Evolutionary conservation across 2,113 vertebrate species (phyloP), one percentile per base, ranked within the genome.

Genomic region (Motacilla tschutschensis): DNA sequence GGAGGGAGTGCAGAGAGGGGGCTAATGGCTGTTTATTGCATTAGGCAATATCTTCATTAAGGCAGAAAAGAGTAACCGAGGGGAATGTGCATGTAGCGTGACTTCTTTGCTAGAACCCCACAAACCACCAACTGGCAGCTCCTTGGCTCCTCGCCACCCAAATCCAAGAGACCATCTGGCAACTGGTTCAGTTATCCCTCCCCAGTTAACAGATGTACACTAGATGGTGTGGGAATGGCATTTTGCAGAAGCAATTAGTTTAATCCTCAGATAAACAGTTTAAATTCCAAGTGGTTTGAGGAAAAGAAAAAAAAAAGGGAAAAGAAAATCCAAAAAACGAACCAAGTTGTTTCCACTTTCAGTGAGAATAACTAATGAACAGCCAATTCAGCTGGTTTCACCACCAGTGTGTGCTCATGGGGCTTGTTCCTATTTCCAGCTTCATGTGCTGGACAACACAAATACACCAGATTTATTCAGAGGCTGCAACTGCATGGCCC

Each of bases 131-230:
- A 96, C 89, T 94, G 92, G 92, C 88, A 88, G 87, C 81, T 87
- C 54, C 90, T 94, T 96, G 93, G 93, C 94, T 94, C 47, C 51
- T 46, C 4, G 92, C 89, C 95, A 96, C 87, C 88, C 85, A 94
- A 95, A 96, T 94, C 93, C 91, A 92, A 86, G 75, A 85, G 81
- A 79, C 95, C 94, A 96, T 96, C 93, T 96, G 95, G 91, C 87
- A 93, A 86, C 38, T 76, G 85, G 79, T 92, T 91, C 71, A 31
- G 77, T 95, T 85, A 92, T 79, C 64, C 84, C 64, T 91, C 83
- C 76, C 38, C 54, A 71, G 66, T 71, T 92, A 92, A 88, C 92
- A 96, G 91, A 96, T 95, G 90, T 89, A 83, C 90, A 47, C 90
- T 67, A 63, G 75, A 80, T 88, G 88, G 77, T 94, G 80, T 82